Evolutionary conservation across 2,797 vertebrate genomes (phyloP).

Genomic region (Protosalanx chinensis): DNA sequence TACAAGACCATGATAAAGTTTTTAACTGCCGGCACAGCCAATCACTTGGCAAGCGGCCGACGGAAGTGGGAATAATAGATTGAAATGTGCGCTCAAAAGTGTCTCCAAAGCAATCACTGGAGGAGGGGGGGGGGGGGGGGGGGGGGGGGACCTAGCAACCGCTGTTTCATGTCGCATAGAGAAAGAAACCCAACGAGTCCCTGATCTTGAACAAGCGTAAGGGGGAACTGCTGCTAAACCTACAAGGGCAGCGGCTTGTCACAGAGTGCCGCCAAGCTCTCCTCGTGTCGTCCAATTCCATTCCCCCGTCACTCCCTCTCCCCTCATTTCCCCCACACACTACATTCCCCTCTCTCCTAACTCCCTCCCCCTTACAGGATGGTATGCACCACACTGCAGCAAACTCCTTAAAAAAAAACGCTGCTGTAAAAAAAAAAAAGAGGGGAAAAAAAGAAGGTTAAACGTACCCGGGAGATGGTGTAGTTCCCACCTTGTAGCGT

Average conservation of each 20-base stretch:
- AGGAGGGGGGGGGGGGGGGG: background rate
- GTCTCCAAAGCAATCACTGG: background rate
- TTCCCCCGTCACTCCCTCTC: constrained; percentile 40
- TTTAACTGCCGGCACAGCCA: background rate
- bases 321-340: constrained; percentile 26
- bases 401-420: background rate
- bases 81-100: background rate
- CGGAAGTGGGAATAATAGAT: too few relatives aligned
- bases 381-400: constrained; percentile 29
- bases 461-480: background rate
- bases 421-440: background rate
- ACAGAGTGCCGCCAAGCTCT: background rate
- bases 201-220: background rate
- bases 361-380: constrained; percentile 1
- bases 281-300: background rate
- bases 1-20: background rate
- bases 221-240: background rate
- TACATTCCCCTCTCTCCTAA: background rate
- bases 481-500: constrained; percentile 15
- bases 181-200: constrained; percentile 4
- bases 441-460: background rate
- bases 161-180: background rate
- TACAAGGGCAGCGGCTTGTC: background rate
- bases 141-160: background rate
- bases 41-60: background rate